A percentile compares a stretch with the other conserved stretches of the same genome.
Evolutionary conservation across 2,113 vertebrate genomes (phyloP).

Genomic region (Upupa epops): DNA sequence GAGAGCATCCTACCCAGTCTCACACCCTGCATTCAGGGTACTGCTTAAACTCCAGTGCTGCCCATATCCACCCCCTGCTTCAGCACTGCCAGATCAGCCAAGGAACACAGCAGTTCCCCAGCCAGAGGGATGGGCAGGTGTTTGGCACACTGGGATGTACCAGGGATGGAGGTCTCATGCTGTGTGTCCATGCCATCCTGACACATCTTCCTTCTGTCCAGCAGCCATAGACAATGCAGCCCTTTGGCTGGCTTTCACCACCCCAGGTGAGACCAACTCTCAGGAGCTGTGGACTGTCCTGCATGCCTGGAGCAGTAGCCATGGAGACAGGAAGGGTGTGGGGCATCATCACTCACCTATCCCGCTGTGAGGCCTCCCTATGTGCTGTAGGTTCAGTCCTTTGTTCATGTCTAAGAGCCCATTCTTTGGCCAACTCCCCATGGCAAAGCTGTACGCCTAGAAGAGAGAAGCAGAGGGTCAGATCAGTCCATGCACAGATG

Average conservation of each 20-base stretch:
- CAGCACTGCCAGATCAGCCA: neutral
- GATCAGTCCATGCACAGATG: neutral
- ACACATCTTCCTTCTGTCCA: neutral
- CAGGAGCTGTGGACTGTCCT: neutral
- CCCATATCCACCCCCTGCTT: neutral
- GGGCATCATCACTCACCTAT: slow-evolving; percentile 77
- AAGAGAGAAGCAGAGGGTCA: slow-evolving; percentile 75
- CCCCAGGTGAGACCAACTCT: neutral
- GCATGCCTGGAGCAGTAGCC: accelerated
- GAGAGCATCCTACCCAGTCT: neutral
- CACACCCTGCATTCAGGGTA: neutral
- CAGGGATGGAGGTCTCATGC: neutral
- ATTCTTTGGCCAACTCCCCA: slow-evolving; percentile 86
- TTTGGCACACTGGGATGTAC: neutral
- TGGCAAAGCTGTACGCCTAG: slow-evolving; percentile 86
- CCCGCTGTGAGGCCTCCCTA: slow-evolving; percentile 86
- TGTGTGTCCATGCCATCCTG: neutral
- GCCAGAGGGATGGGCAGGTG: neutral
- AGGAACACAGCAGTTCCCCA: neutral
- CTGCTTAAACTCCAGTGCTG: accelerated
- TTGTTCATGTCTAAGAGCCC: slow-evolving; percentile 87
- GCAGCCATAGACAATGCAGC: neutral
- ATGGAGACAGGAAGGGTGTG: neutral
- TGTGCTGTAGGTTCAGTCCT: slow-evolving; percentile 84
- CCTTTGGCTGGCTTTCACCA: neutral